phyloP scores from a whole-genome alignment of 2,797 vertebrate genomes.

The Miopithecus talapoin region DNA sequence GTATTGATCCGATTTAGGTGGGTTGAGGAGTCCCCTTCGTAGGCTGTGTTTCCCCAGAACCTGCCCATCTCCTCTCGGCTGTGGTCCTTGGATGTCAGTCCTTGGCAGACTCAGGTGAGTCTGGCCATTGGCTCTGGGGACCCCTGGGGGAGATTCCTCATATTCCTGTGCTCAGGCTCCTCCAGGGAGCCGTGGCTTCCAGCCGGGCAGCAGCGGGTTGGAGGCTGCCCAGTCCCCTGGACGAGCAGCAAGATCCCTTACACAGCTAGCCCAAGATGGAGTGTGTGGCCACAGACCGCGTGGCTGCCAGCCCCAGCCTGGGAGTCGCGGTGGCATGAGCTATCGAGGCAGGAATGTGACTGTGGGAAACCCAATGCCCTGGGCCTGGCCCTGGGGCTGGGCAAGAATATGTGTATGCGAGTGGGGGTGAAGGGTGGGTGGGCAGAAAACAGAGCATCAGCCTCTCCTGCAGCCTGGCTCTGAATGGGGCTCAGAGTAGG shows the following conservation, averaged over 20 bases:
- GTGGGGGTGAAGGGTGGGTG: not conserved
- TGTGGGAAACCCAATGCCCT: conserved; percentile 76
- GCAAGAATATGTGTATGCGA: not conserved
- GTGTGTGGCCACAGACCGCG: conserved; percentile 59
- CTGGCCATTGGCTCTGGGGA: not conserved
- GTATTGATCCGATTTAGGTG: not conserved
- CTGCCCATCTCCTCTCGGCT: not conserved
- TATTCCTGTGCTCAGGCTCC: not conserved
- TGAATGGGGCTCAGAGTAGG: not conserved
- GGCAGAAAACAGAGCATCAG: not conserved
- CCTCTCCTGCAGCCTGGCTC: not conserved
- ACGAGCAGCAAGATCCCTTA: conserved; percentile 57
- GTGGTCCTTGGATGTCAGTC: not conserved
- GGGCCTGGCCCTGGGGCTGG: conserved; percentile 48
- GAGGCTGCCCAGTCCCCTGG: conserved; percentile 58
- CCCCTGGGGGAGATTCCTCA: not conserved
- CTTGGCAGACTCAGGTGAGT: not conserved
- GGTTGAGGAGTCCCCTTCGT: not conserved
- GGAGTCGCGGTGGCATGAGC: conserved; percentile 68
- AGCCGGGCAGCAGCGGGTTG: conserved; percentile 44
- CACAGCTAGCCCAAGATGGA: conserved; percentile 41
- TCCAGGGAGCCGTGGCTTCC: conserved; percentile 21
- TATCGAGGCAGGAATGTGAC: conserved; percentile 72
- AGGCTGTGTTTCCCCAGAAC: not conserved
- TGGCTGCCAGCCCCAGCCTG: conserved; percentile 68